Percentiles rank a stretch among this genome's conserved stretches.
Evolutionary conservation across 2,888 invertebrate genomes (phyloP).

Genomic region (Mesorhabditis spiculigera): DNA sequence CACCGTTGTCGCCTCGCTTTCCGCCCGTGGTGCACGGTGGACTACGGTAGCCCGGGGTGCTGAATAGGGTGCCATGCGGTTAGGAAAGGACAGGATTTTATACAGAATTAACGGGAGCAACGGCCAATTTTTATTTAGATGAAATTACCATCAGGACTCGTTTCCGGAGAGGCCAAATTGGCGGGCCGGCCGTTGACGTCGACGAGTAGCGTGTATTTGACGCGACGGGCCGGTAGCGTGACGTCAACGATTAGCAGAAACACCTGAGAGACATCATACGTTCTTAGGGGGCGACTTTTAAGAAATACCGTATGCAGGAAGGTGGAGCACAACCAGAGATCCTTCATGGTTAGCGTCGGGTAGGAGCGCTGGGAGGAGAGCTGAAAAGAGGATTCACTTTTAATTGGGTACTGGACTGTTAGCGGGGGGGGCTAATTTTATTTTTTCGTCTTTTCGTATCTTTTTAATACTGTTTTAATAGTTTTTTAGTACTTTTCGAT

Average conservation of each 20-base stretch:
- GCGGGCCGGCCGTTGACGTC: slow-evolving; percentile 29
- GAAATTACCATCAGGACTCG: background rate
- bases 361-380: slow-evolving; percentile 30
- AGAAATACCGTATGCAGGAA: slow-evolving; percentile 42
- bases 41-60: background rate
- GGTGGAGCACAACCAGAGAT: slow-evolving; percentile 51
- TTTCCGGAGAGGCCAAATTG: background rate
- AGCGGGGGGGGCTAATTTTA: no score
- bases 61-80: background rate
- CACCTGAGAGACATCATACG: background rate
- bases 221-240: slow-evolving; percentile 33
- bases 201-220: slow-evolving; percentile 40
- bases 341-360: slow-evolving; percentile 41
- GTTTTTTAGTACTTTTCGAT: no score
- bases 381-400: slow-evolving; percentile 15
- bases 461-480: no score
- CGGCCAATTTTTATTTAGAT: background rate
- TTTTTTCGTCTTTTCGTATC: no score
- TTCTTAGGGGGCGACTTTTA: background rate
- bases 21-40: background rate
- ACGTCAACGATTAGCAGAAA: slow-evolving; percentile 34
- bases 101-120: no score
- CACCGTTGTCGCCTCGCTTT: background rate
- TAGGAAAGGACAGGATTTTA: background rate
- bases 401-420: no score